Base-by-base conservation (phyloP, 2,797 vertebrate genomes). In the Protosalanx chinensis region DNA sequence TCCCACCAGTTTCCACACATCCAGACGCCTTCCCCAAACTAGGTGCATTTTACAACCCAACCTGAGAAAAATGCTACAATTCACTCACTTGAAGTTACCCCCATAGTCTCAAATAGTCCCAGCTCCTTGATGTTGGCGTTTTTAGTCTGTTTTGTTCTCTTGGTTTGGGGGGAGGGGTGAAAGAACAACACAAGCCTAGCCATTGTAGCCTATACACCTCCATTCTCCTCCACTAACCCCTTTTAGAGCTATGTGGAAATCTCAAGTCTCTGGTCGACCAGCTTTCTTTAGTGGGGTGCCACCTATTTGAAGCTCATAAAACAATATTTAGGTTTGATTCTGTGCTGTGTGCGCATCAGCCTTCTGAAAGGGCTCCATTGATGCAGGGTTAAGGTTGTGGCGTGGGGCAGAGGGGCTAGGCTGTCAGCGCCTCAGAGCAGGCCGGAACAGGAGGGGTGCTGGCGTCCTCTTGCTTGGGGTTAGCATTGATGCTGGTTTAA, bases 241-340 rank as follows among this genome's bases (percentile, higher is more conserved):
- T 76, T 77, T 70, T 73, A 72, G 72, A 78, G 75, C 72, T 71
- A 68, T 73, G 78, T 79, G 76, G 76, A 83, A 84, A 86, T 79
- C 75, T 79, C 79, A 51, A 81, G 90, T 90, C 83, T 86, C 84
- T 35, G 88, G 91, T 90, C 92, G 92, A 90, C 92, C 90, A 76
- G 88, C 91, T 90, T 93, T 83, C 72, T 89, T 93, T 90, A 86
- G 88, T 91, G 91, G 92, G 91, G 80, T 73, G 90, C 85, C 93
- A 90, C 92, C 93, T 88, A 93, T 93, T 93, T 93, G 90, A 91
- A 87, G 91, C 92, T 92, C 88, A 94, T 94, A 92, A 94, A 92
- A 95, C 94, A 93, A 91, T 94, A 94, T 94, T 95, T 95, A 93
- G 91, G 93, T 94, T 94, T 56, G 92, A 92, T 93, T 76, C 67